Conservation (phyloP, 2,797 vertebrate species). For the Lepus oiostolus region DNA sequence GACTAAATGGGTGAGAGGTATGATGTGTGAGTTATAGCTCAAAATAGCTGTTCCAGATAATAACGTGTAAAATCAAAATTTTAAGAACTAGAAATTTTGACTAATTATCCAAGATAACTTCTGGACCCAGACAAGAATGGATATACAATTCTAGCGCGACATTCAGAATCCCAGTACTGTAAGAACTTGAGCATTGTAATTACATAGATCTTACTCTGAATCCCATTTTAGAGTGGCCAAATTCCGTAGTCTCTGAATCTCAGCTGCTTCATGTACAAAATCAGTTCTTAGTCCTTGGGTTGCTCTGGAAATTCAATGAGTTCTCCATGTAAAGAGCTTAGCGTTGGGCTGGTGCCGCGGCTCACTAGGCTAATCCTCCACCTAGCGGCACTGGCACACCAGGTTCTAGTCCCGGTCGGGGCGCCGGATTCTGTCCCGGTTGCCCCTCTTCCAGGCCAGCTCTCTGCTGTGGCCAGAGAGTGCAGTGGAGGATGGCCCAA, state of each 20-base stretch:
- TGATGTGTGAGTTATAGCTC: not conserved
- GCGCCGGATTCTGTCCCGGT: no score
- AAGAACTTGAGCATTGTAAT: not conserved
- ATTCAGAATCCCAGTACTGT: not conserved
- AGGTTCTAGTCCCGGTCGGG: no score
- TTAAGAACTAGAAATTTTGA: constrained; percentile 1
- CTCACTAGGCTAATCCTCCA: no score
- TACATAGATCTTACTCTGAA: not conserved
- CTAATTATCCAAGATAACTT: not conserved
- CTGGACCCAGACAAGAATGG: not conserved
- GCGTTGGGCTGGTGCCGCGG: no score
- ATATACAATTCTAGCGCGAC: not conserved
- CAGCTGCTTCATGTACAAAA: not conserved
- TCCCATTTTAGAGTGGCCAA: not conserved
- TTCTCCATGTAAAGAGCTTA: not conserved
- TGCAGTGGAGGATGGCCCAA: no score
- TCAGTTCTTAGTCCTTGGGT: not conserved
- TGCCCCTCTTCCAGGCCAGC: no score
- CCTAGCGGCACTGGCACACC: no score
- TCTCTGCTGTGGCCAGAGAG: no score
- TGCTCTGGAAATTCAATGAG: not conserved
- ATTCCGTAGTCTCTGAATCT: not conserved
- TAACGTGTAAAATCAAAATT: not conserved
- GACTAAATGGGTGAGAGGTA: not conserved
- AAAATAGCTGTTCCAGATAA: not conserved